phyloP scores from a whole-genome alignment of 1,140 invertebrate species.

The Vanessa atalanta region DNA sequence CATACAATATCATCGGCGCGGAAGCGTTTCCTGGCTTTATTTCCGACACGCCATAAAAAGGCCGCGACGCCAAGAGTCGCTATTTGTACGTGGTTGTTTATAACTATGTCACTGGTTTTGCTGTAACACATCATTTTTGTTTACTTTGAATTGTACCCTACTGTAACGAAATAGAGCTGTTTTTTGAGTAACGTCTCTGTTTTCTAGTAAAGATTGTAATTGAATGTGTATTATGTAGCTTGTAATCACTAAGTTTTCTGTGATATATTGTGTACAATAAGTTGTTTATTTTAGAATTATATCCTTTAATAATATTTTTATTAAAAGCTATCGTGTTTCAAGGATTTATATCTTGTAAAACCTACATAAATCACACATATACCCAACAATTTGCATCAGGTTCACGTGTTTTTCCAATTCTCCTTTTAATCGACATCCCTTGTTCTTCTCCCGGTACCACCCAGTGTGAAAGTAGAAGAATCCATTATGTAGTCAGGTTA shows the following conservation, averaged over 20 bases:
- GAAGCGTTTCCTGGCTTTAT: slow-evolving; percentile 48
- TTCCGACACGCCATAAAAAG: slow-evolving; percentile 53
- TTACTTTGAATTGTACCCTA: background rate
- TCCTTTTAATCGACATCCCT: no score
- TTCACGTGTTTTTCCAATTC: no score
- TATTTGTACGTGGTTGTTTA: slow-evolving; percentile 51
- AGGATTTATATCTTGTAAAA: no score
- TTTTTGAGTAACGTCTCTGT: background rate
- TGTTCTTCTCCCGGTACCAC: no score
- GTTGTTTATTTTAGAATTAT: background rate
- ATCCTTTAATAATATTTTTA: no score
- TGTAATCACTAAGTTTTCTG: background rate
- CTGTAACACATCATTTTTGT: background rate
- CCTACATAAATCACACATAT: no score
- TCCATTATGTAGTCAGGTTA: no score
- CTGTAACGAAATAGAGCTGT: background rate
- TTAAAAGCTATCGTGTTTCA: no score
- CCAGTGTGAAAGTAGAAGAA: no score
- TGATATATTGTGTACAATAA: background rate
- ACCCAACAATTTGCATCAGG: no score
- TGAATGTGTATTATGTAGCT: background rate
- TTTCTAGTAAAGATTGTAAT: slow-evolving; percentile 2
- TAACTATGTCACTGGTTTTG: slow-evolving; percentile 35
- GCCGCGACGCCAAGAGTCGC: slow-evolving; percentile 43
- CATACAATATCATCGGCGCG: slow-evolving; percentile 34